Evolutionary conservation across 2,888 invertebrate species (phyloP).

Genomic region (Calliopum simillimum): DNA sequence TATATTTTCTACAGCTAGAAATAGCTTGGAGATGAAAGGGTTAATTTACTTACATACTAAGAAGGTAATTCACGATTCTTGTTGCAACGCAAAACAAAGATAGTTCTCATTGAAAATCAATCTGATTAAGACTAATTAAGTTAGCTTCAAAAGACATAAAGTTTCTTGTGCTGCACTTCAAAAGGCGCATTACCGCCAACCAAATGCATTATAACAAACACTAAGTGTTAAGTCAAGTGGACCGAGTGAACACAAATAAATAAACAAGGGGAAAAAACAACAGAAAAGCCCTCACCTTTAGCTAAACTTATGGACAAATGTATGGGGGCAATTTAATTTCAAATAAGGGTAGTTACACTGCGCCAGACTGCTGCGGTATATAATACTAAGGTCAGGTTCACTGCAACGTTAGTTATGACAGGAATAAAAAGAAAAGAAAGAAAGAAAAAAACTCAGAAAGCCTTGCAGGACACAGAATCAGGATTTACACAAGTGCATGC

Average conservation of each 20-base stretch:
- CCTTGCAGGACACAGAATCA: constrained; percentile 11
- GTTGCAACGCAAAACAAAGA: no score
- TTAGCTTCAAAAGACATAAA: neutral
- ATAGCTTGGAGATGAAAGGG: no score
- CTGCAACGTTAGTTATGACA: neutral
- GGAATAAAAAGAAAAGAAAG: neutral
- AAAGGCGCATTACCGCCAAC: constrained; percentile 12
- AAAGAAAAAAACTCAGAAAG: no score
- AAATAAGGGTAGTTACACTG: no score
- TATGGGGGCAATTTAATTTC: neutral
- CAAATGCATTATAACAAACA: neutral
- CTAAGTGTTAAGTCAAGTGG: constrained; percentile 23
- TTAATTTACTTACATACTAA: no score
- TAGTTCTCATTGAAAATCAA: no score
- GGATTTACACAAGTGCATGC: neutral
- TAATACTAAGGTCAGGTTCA: neutral
- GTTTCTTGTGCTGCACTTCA: constrained; percentile 9
- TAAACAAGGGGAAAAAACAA: neutral
- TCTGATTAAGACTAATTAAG: no score
- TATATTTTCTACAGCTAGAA: no score
- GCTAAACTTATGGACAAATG: neutral
- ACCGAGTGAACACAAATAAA: constrained; percentile 6
- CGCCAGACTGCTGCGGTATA: no score
- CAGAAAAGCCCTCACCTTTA: neutral
- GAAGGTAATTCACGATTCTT: no score